Percentiles rank a stretch among this genome's conserved stretches.
phyloP scores from a whole-genome alignment of 2,797 vertebrate species.

The Molothrus aeneus region DNA sequence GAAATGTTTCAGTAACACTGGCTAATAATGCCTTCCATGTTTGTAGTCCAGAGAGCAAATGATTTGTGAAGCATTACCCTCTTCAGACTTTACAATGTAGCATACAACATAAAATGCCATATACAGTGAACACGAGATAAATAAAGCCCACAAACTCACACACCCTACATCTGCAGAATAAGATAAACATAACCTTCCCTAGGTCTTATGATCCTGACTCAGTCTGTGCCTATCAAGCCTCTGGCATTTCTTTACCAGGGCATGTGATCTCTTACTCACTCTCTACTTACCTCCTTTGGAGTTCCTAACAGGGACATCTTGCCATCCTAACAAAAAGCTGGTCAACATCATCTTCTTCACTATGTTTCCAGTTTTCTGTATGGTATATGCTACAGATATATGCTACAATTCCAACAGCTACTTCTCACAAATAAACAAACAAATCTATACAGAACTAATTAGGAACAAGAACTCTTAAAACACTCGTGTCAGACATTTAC shows the following conservation, averaged over 20 bases:
- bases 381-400: neutral
- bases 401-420: neutral
- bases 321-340: neutral
- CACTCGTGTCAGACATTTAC: neutral
- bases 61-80: neutral
- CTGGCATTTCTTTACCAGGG: neutral
- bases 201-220: conserved; percentile 13
- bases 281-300: neutral
- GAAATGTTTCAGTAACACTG: neutral
- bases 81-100: neutral
- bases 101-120: neutral
- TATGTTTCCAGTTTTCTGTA: neutral
- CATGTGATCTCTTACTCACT: neutral
- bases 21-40: neutral
- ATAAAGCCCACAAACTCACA: neutral
- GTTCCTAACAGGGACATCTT: neutral
- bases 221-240: neutral
- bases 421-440: neutral
- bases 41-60: neutral
- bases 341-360: neutral
- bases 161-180: neutral
- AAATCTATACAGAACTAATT: neutral
- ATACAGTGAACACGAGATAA: neutral
- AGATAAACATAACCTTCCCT: neutral
- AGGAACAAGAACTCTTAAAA: neutral